Evolutionary conservation across 2,888 invertebrate genomes (phyloP).

Genomic region (Blastobasis lacticolella): DNA sequence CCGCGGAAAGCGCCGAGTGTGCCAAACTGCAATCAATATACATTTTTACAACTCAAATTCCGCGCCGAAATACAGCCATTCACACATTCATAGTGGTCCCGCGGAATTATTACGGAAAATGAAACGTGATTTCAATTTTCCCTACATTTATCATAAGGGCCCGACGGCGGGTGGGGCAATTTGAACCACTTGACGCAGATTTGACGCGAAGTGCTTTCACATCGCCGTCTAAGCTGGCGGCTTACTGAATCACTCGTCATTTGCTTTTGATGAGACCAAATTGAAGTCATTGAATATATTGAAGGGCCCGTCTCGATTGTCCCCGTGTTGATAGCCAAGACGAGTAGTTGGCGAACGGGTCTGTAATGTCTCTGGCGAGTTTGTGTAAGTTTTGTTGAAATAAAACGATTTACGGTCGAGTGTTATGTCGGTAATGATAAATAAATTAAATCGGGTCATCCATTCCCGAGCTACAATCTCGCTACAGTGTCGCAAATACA

Average conservation of each 20-base stretch:
- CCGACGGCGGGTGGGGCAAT: constrained; percentile 32
- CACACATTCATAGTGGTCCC: constrained; percentile 25
- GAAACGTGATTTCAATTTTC: constrained; percentile 57
- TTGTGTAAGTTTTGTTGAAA: no score
- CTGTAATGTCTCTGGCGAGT: constrained; percentile 5
- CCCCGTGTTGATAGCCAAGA: not conserved
- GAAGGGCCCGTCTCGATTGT: constrained; percentile 14
- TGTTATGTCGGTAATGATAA: no score
- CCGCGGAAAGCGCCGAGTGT: no score
- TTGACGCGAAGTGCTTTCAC: constrained; percentile 54
- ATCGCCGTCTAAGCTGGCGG: constrained; percentile 39
- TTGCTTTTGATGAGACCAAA: constrained; percentile 47
- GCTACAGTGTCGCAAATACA: no score
- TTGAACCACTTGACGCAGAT: constrained; percentile 53
- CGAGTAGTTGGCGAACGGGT: constrained; percentile 22
- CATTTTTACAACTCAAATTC: constrained; percentile 27
- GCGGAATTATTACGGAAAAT: constrained; percentile 37
- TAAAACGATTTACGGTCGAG: no score
- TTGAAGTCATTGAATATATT: constrained; percentile 41
- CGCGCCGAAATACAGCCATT: constrained; percentile 32
- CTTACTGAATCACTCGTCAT: constrained; percentile 52
- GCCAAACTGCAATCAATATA: no score
- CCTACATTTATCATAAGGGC: constrained; percentile 51
- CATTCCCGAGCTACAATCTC: no score
- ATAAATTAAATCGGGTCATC: no score